A percentile compares a stretch with the other conserved stretches of the same genome.
Conservation (phyloP, 2,888 invertebrate genomes). For the Dynastes tityus region DNA sequence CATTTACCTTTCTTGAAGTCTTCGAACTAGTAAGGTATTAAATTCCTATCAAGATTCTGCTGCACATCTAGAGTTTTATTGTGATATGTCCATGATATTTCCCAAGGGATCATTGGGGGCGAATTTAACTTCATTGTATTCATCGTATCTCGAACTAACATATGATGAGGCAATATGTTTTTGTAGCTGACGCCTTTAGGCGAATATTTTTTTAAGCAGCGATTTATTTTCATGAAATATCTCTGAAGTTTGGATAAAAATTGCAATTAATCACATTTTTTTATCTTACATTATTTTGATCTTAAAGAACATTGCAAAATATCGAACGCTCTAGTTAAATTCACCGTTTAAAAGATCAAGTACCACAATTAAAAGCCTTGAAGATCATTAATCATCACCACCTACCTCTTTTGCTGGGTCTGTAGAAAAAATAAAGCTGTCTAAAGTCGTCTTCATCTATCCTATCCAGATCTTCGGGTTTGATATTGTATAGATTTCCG, state of each 20-base stretch:
- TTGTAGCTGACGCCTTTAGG: background rate
- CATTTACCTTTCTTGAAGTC: background rate
- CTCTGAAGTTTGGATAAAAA: no score
- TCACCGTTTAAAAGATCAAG: no score
- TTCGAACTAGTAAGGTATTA: no score
- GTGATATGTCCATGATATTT: background rate
- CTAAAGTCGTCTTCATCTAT: constrained; percentile 32
- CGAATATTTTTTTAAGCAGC: background rate
- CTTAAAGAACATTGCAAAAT: no score
- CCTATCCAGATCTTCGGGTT: constrained; percentile 1
- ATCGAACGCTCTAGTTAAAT: no score
- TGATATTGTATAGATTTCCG: background rate
- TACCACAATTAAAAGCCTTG: no score
- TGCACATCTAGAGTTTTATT: background rate
- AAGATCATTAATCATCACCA: no score
- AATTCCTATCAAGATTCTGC: no score
- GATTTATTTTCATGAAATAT: no score
- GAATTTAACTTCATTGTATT: background rate
- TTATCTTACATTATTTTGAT: no score
- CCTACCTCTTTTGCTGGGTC: constrained; percentile 38
- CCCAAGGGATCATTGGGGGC: background rate
- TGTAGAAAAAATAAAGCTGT: constrained; percentile 34
- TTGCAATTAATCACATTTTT: no score
- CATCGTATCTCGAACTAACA: constrained; percentile 1
- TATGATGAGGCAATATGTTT: background rate